phyloP scores from a whole-genome alignment of 2,113 vertebrate genomes.

The Malurus cyaneus region DNA sequence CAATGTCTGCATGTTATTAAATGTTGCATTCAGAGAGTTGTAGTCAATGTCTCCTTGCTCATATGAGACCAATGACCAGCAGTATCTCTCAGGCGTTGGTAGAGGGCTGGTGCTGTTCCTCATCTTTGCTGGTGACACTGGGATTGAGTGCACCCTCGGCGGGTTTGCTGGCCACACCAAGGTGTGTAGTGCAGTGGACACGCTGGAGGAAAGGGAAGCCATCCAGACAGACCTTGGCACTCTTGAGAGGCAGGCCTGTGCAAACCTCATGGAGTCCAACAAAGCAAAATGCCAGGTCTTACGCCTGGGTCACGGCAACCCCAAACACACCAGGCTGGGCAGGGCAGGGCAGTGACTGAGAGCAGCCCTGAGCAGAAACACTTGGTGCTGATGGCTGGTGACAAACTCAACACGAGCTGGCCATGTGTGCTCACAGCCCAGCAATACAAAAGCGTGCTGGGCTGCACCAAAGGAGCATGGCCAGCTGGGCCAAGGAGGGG shows the following conservation, averaged over 20 bases:
- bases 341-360: not conserved
- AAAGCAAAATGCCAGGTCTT: not conserved
- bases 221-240: not conserved
- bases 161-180: not conserved
- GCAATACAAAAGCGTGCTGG: not conserved
- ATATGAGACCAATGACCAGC: not conserved
- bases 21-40: not conserved
- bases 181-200: too few relatives aligned
- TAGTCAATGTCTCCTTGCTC: not conserved
- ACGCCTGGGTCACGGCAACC: not conserved
- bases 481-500: not conserved
- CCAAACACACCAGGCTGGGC: not conserved
- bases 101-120: not conserved
- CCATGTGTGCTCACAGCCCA: not conserved
- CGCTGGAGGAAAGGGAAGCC: not conserved
- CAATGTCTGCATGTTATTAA: not conserved
- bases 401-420: not conserved
- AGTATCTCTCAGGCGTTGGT: not conserved
- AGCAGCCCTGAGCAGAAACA: not conserved
- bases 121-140: not conserved
- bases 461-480: not conserved
- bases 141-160: too few relatives aligned
- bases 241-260: accelerated
- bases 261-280: not conserved
- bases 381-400: not conserved